phyloP scores from a whole-genome alignment of 1,140 invertebrate species.

The Tribolium castaneum region DNA sequence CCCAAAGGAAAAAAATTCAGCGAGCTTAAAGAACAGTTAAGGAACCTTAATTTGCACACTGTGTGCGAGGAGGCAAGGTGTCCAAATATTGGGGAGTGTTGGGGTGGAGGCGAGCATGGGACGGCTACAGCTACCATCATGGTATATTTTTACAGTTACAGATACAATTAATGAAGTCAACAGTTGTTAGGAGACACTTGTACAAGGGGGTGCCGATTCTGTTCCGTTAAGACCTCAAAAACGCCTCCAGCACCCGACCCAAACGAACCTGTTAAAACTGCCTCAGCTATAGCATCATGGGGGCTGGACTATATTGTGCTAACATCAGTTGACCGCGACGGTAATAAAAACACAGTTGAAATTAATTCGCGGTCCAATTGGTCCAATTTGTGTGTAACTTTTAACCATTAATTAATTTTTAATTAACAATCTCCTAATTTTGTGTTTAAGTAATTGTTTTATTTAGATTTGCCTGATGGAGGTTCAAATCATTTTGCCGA shows the following conservation, averaged over 20 bases:
- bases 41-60: slow-evolving; percentile 92
- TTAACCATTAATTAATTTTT: no score
- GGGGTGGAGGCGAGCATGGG: slow-evolving; percentile 93
- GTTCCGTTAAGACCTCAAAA: slow-evolving; percentile 97
- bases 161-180: slow-evolving; percentile 51
- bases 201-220: slow-evolving; percentile 94
- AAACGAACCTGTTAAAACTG: slow-evolving; percentile 93
- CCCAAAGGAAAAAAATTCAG: slow-evolving; percentile 89
- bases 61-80: slow-evolving; percentile 99
- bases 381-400: no score
- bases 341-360: slow-evolving; percentile 63
- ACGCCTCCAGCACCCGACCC: slow-evolving; percentile 92
- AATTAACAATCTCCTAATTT: not conserved
- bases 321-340: slow-evolving; percentile 98
- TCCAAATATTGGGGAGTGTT: slow-evolving; percentile 99
- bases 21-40: slow-evolving; percentile 87
- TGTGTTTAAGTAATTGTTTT: slow-evolving; percentile 21
- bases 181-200: slow-evolving; percentile 94
- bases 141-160: slow-evolving; percentile 66
- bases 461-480: slow-evolving; percentile 87
- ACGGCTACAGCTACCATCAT: slow-evolving; percentile 92
- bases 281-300: slow-evolving; percentile 92
- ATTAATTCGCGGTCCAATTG: no score
- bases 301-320: slow-evolving; percentile 97
- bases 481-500: slow-evolving; percentile 92